Conservation (phyloP, 2,797 vertebrate species). For the Huso huso region DNA sequence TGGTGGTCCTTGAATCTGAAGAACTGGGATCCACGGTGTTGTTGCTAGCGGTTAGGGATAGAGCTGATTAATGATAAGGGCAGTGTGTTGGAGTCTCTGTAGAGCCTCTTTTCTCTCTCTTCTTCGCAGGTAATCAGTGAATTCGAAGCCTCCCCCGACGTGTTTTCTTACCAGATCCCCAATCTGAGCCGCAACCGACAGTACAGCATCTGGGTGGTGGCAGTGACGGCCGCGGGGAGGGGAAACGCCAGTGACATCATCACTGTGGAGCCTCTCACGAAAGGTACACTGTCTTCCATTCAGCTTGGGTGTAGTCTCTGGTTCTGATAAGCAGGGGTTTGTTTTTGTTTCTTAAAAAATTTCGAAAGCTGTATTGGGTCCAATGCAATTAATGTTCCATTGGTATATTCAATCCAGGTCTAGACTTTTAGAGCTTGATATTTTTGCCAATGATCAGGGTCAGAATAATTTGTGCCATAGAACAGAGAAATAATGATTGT, state of each 20-base stretch:
- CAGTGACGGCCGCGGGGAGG: slow-evolving; percentile 86
- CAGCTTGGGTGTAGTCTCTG: no score
- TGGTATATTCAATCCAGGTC: no score
- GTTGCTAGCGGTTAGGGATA: not conserved
- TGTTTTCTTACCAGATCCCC: slow-evolving; percentile 86
- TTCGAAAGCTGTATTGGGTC: no score
- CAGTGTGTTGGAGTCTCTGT: not conserved
- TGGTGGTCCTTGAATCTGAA: no score
- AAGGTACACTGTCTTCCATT: slow-evolving; percentile 61
- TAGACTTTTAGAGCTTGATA: no score
- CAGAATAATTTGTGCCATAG: no score
- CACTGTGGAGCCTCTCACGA: slow-evolving; percentile 83
- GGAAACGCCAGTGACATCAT: slow-evolving; percentile 96
- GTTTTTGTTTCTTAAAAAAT: no score
- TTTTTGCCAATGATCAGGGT: no score
- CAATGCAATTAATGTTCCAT: no score
- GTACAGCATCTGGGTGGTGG: slow-evolving; percentile 97
- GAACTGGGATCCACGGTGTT: not conserved
- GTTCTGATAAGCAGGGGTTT: no score
- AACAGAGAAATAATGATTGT: no score
- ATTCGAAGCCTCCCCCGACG: slow-evolving; percentile 91
- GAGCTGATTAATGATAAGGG: not conserved
- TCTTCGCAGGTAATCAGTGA: slow-evolving; percentile 90
- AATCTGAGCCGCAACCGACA: slow-evolving; percentile 86
- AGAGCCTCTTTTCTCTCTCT: slow-evolving; percentile 3